A percentile compares a stretch with the other conserved stretches of the same genome.
These are phyloP conservation scores for Turritopsis dohrnii DNA, from an alignment of 30 jellyfish, hydroid and myxozoan genomes.

Conservation along the genomic window DNA sequence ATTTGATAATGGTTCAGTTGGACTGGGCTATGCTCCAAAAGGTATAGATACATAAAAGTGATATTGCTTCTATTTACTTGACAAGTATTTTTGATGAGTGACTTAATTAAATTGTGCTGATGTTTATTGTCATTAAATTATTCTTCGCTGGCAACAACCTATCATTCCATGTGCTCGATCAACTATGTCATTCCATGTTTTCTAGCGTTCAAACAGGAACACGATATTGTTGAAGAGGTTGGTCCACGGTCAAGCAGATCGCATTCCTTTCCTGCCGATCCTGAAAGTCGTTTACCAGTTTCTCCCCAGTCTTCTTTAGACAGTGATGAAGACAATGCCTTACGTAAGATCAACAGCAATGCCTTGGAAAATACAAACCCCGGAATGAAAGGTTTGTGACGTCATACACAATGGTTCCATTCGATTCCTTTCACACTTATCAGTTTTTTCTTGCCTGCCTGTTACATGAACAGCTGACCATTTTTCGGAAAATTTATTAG, in stretches of 20 bases:
- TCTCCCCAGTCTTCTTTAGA: conserved; percentile 96
- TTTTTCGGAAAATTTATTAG: no score
- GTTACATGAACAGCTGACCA: no score
- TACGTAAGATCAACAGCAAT: conserved; percentile 42
- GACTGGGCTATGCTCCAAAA: neutral
- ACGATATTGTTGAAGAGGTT: conserved; percentile 57
- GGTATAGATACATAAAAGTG: neutral
- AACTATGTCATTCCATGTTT: neutral
- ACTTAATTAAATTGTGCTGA: neutral
- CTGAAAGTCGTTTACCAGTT: conserved; percentile 57
- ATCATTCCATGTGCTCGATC: neutral
- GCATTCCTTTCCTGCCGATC: conserved; percentile 92
- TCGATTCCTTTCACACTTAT: neutral
- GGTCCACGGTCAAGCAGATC: conserved; percentile 78
- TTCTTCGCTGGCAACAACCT: neutral
- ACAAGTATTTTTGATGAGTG: neutral
- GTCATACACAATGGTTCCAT: neutral
- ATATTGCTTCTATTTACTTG: neutral
- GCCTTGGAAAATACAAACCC: conserved; percentile 56
- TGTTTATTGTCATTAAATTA: neutral
- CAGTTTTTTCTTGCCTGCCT: neutral
- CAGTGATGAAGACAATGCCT: conserved; percentile 82
- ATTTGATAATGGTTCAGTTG: conserved; percentile 45
- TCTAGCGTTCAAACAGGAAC: conserved; percentile 65
- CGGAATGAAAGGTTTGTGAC: conserved; percentile 89